Percentiles rank a stretch among this genome's conserved stretches.
Evolutionary conservation across 2,797 vertebrate genomes (phyloP).

Genomic region (Ara ararauna): DNA sequence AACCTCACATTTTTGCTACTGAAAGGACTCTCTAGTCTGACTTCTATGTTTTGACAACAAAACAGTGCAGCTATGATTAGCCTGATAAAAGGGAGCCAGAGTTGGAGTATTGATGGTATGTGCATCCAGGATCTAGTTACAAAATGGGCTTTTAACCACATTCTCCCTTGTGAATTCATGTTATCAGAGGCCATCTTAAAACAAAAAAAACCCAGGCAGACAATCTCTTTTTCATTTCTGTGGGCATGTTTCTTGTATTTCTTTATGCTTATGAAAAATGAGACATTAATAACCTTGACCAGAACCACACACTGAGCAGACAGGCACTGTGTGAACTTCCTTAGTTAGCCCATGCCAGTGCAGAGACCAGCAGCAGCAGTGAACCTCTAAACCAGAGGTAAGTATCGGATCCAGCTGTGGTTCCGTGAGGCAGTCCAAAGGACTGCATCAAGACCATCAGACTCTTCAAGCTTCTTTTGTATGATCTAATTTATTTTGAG

Average conservation of each 20-base stretch:
- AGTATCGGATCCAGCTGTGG: background rate
- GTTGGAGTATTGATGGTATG: slow-evolving; percentile 39
- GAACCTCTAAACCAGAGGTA: background rate
- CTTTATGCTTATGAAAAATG: slow-evolving; percentile 54
- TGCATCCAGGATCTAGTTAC: slow-evolving; percentile 68
- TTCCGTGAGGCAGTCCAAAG: background rate
- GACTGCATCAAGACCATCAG: background rate
- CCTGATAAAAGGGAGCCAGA: slow-evolving; percentile 63
- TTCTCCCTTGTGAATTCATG: slow-evolving; percentile 28
- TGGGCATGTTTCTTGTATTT: slow-evolving; percentile 9
- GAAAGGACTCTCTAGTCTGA: slow-evolving; percentile 4
- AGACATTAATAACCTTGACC: slow-evolving; percentile 24
- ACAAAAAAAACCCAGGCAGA: background rate
- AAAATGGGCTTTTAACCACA: slow-evolving; percentile 67
- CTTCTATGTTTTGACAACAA: slow-evolving; percentile 66
- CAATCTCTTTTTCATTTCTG: background rate
- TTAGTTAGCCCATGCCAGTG: background rate
- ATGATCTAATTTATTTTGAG: background rate
- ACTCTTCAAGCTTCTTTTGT: background rate
- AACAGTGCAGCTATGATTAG: slow-evolving; percentile 56
- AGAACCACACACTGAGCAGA: background rate
- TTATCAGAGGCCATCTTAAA: slow-evolving; percentile 46
- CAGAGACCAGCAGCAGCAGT: background rate
- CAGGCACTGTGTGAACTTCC: background rate
- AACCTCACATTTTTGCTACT: slow-evolving; percentile 7